Conservation (phyloP, 2,888 invertebrate species). For the Tromatobia lineatoria region DNA sequence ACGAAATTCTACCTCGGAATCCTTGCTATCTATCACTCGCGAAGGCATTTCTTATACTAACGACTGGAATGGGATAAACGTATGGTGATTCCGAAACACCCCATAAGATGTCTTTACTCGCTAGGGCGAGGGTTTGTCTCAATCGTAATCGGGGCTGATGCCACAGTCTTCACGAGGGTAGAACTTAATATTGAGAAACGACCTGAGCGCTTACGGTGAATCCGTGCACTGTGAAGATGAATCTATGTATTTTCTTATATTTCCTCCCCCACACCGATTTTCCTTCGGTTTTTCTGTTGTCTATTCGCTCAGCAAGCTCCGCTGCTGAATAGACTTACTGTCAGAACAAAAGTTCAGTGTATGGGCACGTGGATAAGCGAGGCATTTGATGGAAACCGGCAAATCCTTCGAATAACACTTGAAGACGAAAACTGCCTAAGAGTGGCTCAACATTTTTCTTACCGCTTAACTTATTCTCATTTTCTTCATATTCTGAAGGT, state of each 20-base stretch:
- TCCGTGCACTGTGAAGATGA: slow-evolving; percentile 71
- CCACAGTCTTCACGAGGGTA: slow-evolving; percentile 61
- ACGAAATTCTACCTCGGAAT: slow-evolving; percentile 49
- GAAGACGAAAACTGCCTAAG: slow-evolving; percentile 49
- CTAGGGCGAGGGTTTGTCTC: slow-evolving; percentile 49
- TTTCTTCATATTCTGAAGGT: slow-evolving; percentile 30
- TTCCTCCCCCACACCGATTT: slow-evolving; percentile 1
- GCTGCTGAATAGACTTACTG: slow-evolving; percentile 54
- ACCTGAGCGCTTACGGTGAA: slow-evolving; percentile 68
- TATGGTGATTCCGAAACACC: slow-evolving; percentile 61
- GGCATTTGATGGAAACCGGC: slow-evolving; percentile 27
- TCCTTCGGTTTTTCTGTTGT: slow-evolving; percentile 36
- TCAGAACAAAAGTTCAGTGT: slow-evolving; percentile 54
- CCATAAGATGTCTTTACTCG: slow-evolving; percentile 54
- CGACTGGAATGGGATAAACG: slow-evolving; percentile 58
- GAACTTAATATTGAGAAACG: slow-evolving; percentile 73
- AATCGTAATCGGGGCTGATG: slow-evolving; percentile 65
- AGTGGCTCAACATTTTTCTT: slow-evolving; percentile 48
- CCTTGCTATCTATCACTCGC: slow-evolving; percentile 59
- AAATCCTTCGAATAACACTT: slow-evolving; percentile 45
- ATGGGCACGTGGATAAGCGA: slow-evolving; percentile 6
- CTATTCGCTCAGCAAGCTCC: slow-evolving; percentile 48
- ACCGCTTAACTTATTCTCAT: slow-evolving; percentile 23
- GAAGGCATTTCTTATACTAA: slow-evolving; percentile 54
- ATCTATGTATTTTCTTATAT: slow-evolving; percentile 67